A percentile compares a stretch with the other conserved stretches of the same genome.
Conservation (phyloP, 1,140 invertebrate species). For the Batillaria attramentaria region DNA sequence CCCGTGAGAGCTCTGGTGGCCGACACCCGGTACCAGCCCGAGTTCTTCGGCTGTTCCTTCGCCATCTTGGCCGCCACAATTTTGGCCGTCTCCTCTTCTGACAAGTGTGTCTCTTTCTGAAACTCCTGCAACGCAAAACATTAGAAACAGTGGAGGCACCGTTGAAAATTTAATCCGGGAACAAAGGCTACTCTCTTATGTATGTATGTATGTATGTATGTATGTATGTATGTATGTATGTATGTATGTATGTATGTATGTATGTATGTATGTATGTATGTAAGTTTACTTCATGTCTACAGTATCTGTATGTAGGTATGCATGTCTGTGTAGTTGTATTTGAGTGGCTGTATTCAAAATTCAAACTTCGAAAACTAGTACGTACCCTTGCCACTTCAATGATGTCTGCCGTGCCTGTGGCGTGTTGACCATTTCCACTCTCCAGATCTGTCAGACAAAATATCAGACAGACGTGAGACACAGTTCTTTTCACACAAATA, state of each 20-base stretch:
- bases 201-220: background rate
- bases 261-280: background rate
- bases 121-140: constrained; percentile 21
- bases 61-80: constrained; percentile 77
- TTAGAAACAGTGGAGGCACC: background rate
- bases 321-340: no score
- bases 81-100: constrained; percentile 77
- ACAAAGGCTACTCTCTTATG: background rate
- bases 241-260: background rate
- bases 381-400: constrained; percentile 60
- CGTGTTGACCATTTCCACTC: background rate
- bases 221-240: background rate
- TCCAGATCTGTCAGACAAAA: constrained; percentile 37
- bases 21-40: constrained; percentile 78
- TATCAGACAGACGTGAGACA: no score
- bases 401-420: constrained; percentile 51
- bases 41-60: constrained; percentile 74
- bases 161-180: background rate
- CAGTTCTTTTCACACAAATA: no score
- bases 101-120: constrained; percentile 74
- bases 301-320: background rate
- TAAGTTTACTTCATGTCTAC: background rate
- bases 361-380: background rate
- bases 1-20: constrained; percentile 76
- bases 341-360: no score